Evolutionary conservation across 2,797 vertebrate genomes (phyloP).

Genomic region (Labeo calbasu): DNA sequence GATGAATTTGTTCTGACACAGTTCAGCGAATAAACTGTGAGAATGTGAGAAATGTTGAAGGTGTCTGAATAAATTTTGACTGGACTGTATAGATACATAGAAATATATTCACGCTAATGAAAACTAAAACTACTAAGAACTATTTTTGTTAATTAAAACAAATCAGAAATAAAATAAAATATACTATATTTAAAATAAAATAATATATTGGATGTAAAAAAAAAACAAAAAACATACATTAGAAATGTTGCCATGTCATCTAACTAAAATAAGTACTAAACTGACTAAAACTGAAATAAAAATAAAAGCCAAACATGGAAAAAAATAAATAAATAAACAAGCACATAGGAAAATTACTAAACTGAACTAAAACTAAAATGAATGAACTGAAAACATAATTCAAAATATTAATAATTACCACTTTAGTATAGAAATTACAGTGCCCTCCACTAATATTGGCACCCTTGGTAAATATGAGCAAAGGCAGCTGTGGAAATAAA

Average conservation of each 20-base stretch:
- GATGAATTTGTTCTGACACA: too few species aligned
- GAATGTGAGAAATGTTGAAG: too few species aligned
- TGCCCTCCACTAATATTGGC: too few species aligned
- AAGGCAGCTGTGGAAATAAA: too few species aligned
- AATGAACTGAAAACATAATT: background rate
- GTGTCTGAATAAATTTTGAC: too few species aligned
- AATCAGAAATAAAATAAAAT: background rate
- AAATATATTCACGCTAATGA: too few species aligned
- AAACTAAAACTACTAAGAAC: background rate
- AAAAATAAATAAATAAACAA: background rate
- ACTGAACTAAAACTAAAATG: background rate
- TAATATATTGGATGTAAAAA: background rate
- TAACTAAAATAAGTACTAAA: background rate
- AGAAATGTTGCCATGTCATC: background rate
- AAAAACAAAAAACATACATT: background rate
- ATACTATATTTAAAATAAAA: too few species aligned
- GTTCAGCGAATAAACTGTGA: too few species aligned
- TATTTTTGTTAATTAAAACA: background rate
- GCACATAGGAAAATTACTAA: background rate
- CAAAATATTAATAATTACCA: background rate
- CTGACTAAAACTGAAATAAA: background rate
- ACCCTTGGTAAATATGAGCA: too few species aligned
- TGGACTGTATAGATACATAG: too few species aligned
- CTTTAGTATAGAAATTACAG: background rate
- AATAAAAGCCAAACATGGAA: background rate